Evolutionary conservation across 2,888 invertebrate species (phyloP).

Genomic region (Trissolcus japonicus): DNA sequence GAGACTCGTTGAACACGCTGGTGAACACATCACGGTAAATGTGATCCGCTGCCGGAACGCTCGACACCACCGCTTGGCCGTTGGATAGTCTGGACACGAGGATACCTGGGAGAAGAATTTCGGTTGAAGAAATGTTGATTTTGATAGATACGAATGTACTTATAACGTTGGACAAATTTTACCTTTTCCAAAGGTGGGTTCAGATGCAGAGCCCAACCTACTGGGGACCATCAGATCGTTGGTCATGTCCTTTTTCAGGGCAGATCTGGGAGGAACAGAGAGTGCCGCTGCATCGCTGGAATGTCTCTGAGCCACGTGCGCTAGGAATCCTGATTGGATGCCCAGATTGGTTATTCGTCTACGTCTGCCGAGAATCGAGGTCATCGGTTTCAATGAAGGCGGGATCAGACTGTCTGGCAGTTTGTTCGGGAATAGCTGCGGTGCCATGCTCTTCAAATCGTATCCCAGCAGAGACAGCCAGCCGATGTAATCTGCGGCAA

Average conservation of each 20-base stretch:
- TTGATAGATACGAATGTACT: background rate
- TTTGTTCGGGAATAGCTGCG: conserved; percentile 87
- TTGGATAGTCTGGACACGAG: conserved; percentile 88
- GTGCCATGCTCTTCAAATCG: conserved; percentile 89
- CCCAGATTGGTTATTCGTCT: conserved; percentile 81
- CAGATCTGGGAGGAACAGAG: conserved; percentile 87
- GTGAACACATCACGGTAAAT: conserved; percentile 95
- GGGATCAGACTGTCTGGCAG: conserved; percentile 83
- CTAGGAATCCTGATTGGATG: conserved; percentile 89
- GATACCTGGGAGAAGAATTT: no score
- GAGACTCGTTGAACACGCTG: conserved; percentile 93
- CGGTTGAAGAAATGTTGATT: background rate
- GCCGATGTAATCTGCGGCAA: conserved; percentile 86
- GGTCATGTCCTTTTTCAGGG: conserved; percentile 86
- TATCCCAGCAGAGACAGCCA: conserved; percentile 92
- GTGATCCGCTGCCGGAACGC: conserved; percentile 92
- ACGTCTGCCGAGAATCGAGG: conserved; percentile 78
- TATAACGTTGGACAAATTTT: background rate
- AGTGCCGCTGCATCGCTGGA: conserved; percentile 87
- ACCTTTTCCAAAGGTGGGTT: conserved; percentile 91
- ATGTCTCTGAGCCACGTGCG: conserved; percentile 86
- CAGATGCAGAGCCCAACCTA: conserved; percentile 88
- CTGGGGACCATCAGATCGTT: conserved; percentile 84
- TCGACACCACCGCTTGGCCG: conserved; percentile 88
- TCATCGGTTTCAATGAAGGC: conserved; percentile 81